phyloP scores from a whole-genome alignment of 2,113 vertebrate species.

The Laticauda laticaudata region DNA sequence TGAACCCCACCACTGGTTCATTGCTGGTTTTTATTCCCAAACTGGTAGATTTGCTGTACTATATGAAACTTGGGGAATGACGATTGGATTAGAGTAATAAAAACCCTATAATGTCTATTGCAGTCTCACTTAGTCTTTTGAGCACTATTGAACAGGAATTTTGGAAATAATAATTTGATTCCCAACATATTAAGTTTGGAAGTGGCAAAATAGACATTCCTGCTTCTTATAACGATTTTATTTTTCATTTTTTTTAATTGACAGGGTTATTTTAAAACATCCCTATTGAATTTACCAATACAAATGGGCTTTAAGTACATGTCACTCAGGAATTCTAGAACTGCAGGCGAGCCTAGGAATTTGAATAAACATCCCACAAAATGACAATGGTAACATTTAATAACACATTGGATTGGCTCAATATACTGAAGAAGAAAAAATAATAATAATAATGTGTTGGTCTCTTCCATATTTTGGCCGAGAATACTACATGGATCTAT shows the following conservation, averaged over 20 bases:
- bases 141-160: not conserved
- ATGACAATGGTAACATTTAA: not conserved
- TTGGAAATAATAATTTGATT: not conserved
- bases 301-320: constrained; percentile 44
- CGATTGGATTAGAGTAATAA: not conserved
- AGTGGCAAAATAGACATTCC: not conserved
- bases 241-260: not conserved
- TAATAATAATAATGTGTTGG: not conserved
- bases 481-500: not conserved
- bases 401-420: not conserved
- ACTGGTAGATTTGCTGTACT: not conserved
- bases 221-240: not conserved
- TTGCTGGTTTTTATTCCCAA: not conserved
- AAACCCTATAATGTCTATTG: not conserved
- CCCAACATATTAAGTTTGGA: not conserved
- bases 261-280: constrained; percentile 39
- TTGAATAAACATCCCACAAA: not conserved
- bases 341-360: not conserved
- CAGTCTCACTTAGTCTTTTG: not conserved
- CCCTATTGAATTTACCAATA: constrained; percentile 34
- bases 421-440: not conserved
- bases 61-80: not conserved
- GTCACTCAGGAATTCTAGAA: constrained; percentile 15
- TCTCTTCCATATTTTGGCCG: not conserved
- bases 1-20: no score